Base-by-base conservation (phyloP, 2,113 vertebrate genomes). In the Tonatia bakeri region DNA sequence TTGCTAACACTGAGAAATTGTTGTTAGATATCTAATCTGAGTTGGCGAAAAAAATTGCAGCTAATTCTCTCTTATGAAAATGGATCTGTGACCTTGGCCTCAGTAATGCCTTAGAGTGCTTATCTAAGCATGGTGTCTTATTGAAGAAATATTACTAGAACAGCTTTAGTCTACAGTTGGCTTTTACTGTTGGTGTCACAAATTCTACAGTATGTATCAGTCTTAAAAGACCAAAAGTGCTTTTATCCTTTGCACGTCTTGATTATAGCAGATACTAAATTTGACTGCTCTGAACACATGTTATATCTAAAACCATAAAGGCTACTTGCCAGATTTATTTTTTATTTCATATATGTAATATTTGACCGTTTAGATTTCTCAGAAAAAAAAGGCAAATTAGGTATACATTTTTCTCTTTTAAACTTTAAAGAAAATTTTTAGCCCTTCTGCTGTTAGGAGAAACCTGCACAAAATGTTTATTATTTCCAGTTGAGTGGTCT, bases 381-480 rank as follows among this genome's bases (percentile, higher is more conserved):
- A 84, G 43, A 45, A 81, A 70, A 33, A 33, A 93, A 90, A 64
- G 22, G 33, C 13, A 88, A 67, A 69, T 3, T 43, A 28, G 38
- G 1, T 73, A 19, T 38, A 80, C 56, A 45, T 22, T 77, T 88
- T n/a, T 67, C 31, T 47, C 76, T 73, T 79, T 15, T 64, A 73
- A 84, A 87, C 26, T 94, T 90, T 45, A 80, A 97, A 73, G n/a
- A 83, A 16, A 59, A 54, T 7, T 77, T 75, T 88, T n/a, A 87
- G 43, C 3, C 5, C 11, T 83, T 54, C 22, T 16, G 52, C 10
- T 67, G 1, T 93, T 90, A 64, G 17, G 77, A 72, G 65, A 65
- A 93, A 54, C 80, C n/a, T 87, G n/a, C 4, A 14, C 16, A 64
- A 28, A 67, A 61, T 43, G 20, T 84, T 89, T 84, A 54, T 70